Conservation (phyloP, 2,888 invertebrate species). For the Folsomia candida region DNA sequence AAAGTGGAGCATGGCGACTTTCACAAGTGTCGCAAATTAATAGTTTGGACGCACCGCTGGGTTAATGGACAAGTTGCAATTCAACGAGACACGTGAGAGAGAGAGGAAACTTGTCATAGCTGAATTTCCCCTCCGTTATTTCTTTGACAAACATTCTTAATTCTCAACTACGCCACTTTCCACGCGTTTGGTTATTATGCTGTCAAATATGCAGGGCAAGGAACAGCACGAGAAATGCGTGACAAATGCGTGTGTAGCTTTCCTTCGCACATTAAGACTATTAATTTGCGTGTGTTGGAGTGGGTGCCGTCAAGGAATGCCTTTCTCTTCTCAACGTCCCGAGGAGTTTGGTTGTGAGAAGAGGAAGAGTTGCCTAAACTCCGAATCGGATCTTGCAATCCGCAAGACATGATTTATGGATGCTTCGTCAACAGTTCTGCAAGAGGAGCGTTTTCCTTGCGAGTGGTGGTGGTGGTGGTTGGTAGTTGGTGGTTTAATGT, state of each 20-base stretch:
- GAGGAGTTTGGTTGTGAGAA: too few species aligned
- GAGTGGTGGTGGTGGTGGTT: not conserved
- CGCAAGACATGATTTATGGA: not conserved
- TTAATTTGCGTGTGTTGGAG: too few species aligned
- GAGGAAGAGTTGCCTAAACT: not conserved
- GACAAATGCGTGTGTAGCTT: too few species aligned
- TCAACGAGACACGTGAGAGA: not conserved
- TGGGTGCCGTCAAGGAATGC: too few species aligned
- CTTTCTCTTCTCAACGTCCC: not conserved
- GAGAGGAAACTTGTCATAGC: constrained; percentile 1
- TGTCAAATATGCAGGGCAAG: too few species aligned
- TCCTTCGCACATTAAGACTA: too few species aligned
- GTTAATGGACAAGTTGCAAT: constrained; percentile 12
- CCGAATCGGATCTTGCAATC: not conserved
- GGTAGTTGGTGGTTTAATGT: constrained; percentile 11
- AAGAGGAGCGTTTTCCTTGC: too few species aligned
- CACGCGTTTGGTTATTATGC: too few species aligned
- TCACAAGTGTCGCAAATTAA: constrained; percentile 1
- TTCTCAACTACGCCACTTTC: too few species aligned
- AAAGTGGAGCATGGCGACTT: too few species aligned
- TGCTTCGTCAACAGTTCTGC: not conserved
- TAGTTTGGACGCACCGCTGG: not conserved
- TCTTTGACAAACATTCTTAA: not conserved
- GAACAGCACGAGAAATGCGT: too few species aligned
- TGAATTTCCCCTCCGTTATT: not conserved